Percentiles rank a stretch among this genome's conserved stretches.
Conservation (phyloP, 1,140 invertebrate species). For the Drosophila sp. region DNA sequence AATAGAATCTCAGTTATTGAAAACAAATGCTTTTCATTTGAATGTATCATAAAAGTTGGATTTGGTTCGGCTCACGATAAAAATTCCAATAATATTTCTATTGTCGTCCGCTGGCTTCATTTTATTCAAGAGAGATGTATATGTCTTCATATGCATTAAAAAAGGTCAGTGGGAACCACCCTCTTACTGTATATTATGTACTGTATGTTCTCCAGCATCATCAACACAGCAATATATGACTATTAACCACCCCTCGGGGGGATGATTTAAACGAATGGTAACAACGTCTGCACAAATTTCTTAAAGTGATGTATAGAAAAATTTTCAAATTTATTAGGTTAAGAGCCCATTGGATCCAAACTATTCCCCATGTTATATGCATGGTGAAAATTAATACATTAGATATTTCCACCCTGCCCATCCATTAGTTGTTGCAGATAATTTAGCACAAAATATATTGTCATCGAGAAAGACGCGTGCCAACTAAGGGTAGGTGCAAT, state of each 20-base stretch:
- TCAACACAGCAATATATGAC: constrained; percentile 50
- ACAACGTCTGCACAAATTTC: constrained; percentile 62
- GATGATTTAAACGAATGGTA: constrained; percentile 67
- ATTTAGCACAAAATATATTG: constrained; percentile 67
- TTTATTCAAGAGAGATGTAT: too few relatives aligned
- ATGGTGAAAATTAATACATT: constrained; percentile 74
- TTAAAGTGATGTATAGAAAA: constrained; percentile 46
- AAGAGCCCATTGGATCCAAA: background rate
- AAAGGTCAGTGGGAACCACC: constrained; percentile 21
- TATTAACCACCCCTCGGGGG: constrained; percentile 22
- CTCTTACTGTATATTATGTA: constrained; percentile 5
- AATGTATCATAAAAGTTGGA: too few relatives aligned
- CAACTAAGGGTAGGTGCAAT: constrained; percentile 20
- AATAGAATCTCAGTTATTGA: too few relatives aligned
- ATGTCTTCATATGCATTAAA: constrained; percentile 64
- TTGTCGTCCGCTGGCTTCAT: too few relatives aligned
- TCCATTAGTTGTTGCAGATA: constrained; percentile 63
- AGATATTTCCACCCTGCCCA: constrained; percentile 57
- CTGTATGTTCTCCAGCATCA: constrained; percentile 5
- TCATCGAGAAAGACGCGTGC: constrained; percentile 53
- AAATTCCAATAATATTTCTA: too few relatives aligned
- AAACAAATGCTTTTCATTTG: too few relatives aligned
- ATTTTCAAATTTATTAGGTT: constrained; percentile 77
- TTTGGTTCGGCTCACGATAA: too few relatives aligned
- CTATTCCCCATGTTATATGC: constrained; percentile 1